phyloP scores from a whole-genome alignment of 2,797 vertebrate species.

The Emys orbicularis region DNA sequence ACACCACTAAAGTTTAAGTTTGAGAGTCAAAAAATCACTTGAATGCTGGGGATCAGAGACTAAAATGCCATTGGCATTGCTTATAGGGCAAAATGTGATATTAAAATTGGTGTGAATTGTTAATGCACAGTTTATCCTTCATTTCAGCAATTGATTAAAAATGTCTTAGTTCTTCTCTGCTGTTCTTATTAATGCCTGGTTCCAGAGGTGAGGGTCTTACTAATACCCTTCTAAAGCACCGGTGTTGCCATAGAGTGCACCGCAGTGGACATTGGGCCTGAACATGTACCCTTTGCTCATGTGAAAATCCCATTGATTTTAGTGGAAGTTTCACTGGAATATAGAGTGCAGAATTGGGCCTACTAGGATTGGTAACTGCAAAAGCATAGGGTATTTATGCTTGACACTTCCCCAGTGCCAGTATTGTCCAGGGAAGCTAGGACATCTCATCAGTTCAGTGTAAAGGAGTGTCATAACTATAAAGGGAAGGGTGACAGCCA shows the following conservation, averaged over 20 bases:
- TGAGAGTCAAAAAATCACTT: not conserved
- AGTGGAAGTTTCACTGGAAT: not conserved
- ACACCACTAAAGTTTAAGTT: not conserved
- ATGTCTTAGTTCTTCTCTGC: not conserved
- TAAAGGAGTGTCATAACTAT: too few relatives aligned
- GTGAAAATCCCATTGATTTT: not conserved
- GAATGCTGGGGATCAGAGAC: not conserved
- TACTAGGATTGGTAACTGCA: not conserved
- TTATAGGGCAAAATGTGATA: not conserved
- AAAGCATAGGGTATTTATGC: not conserved
- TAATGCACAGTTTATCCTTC: not conserved
- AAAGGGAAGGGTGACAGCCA: too few relatives aligned
- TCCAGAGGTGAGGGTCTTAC: not conserved
- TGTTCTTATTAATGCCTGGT: not conserved
- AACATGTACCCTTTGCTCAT: not conserved
- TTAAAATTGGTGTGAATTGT: not conserved
- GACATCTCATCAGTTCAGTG: not conserved
- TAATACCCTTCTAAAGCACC: not conserved
- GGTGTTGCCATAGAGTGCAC: not conserved
- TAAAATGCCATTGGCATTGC: not conserved
- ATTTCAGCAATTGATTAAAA: not conserved
- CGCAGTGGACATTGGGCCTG: not conserved
- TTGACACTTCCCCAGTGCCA: not conserved
- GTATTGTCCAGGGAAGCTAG: not conserved
- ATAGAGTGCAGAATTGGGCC: fast-evolving